Conservation (phyloP, 2,797 vertebrate genomes). For the Alcedo quadribrachys region DNA sequence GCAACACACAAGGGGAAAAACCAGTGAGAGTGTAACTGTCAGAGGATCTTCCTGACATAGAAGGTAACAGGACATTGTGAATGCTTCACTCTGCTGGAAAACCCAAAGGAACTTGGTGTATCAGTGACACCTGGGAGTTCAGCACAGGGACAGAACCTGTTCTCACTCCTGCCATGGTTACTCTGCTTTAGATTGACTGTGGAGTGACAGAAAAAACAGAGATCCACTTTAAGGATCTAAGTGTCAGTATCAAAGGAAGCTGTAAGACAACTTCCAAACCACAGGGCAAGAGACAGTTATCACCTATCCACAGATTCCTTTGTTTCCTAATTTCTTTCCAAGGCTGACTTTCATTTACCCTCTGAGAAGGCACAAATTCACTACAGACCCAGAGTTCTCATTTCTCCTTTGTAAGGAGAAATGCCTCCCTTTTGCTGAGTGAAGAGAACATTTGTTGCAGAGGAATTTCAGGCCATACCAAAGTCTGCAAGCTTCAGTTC, state of each 20-base stretch:
- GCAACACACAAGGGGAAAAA: neutral
- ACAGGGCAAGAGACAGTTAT: neutral
- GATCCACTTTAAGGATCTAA: neutral
- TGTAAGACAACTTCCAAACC: neutral
- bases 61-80: neutral
- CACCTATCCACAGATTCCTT: neutral
- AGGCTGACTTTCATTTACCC: neutral
- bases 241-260: neutral
- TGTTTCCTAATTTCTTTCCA: neutral
- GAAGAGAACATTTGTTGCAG: neutral
- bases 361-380: neutral
- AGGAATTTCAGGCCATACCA: constrained; percentile 73
- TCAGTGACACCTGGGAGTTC: neutral
- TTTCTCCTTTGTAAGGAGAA: neutral
- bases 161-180: neutral
- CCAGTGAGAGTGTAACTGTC: neutral
- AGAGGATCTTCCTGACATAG: neutral
- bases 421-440: neutral
- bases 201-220: neutral
- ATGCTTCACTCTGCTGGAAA: neutral
- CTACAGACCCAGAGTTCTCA: neutral
- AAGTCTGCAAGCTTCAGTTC: constrained; percentile 87
- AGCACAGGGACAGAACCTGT: neutral
- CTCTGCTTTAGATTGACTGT: neutral
- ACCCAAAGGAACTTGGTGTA: neutral